A percentile compares a stretch with the other conserved stretches of the same genome.
phyloP scores from a whole-genome alignment of 2,888 invertebrate genomes.

The Ernsta delagoae region DNA sequence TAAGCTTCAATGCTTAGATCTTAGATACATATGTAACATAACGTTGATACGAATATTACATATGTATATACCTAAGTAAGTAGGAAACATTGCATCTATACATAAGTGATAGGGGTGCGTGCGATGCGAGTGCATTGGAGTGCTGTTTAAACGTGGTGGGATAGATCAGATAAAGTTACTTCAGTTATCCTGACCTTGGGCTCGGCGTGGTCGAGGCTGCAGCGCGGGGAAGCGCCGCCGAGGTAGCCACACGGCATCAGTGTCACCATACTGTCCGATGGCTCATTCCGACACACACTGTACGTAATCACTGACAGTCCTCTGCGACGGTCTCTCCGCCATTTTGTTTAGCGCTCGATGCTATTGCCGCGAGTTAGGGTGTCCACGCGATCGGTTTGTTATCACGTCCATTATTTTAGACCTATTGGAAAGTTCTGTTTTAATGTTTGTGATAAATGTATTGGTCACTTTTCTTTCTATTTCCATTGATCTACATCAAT shows the following conservation, averaged over 20 bases:
- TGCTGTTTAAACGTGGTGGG: background rate
- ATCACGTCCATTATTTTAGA: slow-evolving; percentile 57
- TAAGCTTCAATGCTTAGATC: too few species aligned
- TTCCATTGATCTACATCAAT: too few species aligned
- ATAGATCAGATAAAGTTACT: slow-evolving; percentile 4
- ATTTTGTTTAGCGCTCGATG: slow-evolving; percentile 58
- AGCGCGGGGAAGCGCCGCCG: slow-evolving; percentile 83
- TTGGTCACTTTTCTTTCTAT: background rate
- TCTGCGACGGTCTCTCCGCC: slow-evolving; percentile 70
- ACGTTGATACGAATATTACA: too few species aligned
- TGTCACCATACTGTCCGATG: slow-evolving; percentile 84
- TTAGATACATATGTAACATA: too few species aligned
- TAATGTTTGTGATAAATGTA: background rate
- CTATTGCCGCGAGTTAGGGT: slow-evolving; percentile 48
- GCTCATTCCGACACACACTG: slow-evolving; percentile 48
- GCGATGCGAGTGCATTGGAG: background rate
- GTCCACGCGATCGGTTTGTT: slow-evolving; percentile 37
- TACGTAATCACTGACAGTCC: slow-evolving; percentile 70
- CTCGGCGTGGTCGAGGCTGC: slow-evolving; percentile 80
- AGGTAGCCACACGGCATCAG: slow-evolving; percentile 88
- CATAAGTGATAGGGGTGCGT: background rate
- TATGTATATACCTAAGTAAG: too few species aligned
- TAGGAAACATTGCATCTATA: too few species aligned
- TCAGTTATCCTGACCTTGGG: slow-evolving; percentile 72
- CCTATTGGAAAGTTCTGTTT: slow-evolving; percentile 33